Evolutionary conservation across 2,113 vertebrate species (phyloP).

Genomic region (Gobius niger): DNA sequence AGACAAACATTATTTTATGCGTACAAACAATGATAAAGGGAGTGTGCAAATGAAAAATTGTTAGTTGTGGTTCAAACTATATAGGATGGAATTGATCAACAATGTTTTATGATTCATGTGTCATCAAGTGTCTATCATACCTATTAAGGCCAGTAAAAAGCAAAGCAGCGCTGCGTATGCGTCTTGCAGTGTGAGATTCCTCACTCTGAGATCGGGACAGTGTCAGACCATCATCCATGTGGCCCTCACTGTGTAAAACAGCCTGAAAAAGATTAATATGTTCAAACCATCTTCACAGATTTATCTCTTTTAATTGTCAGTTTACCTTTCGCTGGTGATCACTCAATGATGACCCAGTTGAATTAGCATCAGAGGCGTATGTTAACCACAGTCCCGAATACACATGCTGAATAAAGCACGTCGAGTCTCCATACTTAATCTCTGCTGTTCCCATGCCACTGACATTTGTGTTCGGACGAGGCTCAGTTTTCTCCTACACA

Average conservation of each 20-base stretch:
- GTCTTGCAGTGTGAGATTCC: slow-evolving; percentile 87
- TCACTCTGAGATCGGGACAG: slow-evolving; percentile 91
- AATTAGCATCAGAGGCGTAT: slow-evolving; percentile 85
- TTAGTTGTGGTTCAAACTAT: no score
- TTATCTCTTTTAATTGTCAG: neutral
- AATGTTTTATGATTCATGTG: no score
- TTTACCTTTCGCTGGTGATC: slow-evolving; percentile 82
- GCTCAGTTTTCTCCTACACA: slow-evolving; percentile 82
- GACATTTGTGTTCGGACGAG: slow-evolving; percentile 76
- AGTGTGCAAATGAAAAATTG: no score
- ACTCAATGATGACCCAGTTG: slow-evolving; percentile 82
- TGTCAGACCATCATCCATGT: slow-evolving; percentile 95
- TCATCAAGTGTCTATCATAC: slow-evolving; percentile 60
- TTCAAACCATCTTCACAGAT: neutral
- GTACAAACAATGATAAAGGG: no score
- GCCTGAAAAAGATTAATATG: slow-evolving; percentile 71
- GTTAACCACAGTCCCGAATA: slow-evolving; percentile 90
- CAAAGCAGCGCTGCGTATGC: slow-evolving; percentile 87
- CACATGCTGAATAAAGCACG: slow-evolving; percentile 91
- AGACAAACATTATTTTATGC: no score
- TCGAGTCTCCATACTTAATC: slow-evolving; percentile 94
- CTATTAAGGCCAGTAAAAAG: slow-evolving; percentile 89
- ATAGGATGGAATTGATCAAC: no score
- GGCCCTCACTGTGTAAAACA: slow-evolving; percentile 92
- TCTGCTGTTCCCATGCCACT: slow-evolving; percentile 93